A percentile compares a stretch with the other conserved stretches of the same genome.
phyloP scores from a whole-genome alignment of 2,113 vertebrate species.

The Gymnorhina tibicen region DNA sequence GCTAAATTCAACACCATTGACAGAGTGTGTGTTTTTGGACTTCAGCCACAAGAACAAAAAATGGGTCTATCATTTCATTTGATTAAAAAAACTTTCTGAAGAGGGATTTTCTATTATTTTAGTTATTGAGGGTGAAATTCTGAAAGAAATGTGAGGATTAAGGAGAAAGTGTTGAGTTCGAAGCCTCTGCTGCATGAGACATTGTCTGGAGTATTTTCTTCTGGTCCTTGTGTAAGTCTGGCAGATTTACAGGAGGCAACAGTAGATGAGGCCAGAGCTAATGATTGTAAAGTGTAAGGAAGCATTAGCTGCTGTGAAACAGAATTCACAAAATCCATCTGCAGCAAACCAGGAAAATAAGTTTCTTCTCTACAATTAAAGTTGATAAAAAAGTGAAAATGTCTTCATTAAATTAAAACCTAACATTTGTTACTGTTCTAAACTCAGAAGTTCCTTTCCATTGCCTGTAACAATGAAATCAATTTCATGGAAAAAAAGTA shows the following conservation, averaged over 20 bases:
- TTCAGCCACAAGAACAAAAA: constrained; percentile 35
- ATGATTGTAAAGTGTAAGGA: background rate
- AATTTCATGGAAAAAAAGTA: background rate
- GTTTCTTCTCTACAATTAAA: background rate
- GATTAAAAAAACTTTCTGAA: constrained; percentile 29
- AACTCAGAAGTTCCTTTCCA: background rate
- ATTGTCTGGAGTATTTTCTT: background rate
- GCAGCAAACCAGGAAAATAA: background rate
- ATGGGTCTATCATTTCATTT: background rate
- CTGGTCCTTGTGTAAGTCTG: background rate
- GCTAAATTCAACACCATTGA: constrained; percentile 41
- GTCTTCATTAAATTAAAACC: background rate
- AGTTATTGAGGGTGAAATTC: background rate
- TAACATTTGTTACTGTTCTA: background rate
- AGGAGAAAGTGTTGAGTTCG: background rate
- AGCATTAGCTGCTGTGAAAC: background rate
- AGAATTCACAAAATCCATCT: background rate
- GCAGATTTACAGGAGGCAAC: background rate
- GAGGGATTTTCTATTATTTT: constrained; percentile 13
- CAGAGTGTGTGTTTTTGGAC: constrained; percentile 48
- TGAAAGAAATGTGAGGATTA: background rate
- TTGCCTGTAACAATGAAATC: background rate
- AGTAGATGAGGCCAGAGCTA: background rate
- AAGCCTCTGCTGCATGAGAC: background rate
- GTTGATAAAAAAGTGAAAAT: background rate